Evolutionary conservation across 2,797 vertebrate species (phyloP).

Genomic region (Sparidentex hasta): DNA sequence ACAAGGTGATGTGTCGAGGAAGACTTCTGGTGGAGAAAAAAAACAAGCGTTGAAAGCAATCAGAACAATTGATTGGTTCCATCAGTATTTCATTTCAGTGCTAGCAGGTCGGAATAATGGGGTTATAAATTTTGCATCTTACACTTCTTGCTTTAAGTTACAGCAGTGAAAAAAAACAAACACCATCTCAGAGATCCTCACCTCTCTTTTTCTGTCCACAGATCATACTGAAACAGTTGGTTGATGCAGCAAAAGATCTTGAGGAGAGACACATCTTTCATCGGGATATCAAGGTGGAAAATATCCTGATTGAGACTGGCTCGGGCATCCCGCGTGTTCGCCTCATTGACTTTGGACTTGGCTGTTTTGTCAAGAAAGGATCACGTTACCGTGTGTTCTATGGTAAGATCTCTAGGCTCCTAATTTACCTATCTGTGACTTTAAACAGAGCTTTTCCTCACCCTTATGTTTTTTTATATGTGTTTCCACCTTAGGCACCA

Average conservation of each 20-base stretch:
- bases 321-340: background rate
- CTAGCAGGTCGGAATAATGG: background rate
- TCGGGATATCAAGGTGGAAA: background rate
- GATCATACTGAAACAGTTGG: conserved; percentile 30
- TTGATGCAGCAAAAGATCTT: conserved; percentile 3
- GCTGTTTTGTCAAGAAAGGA: background rate
- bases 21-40: too few relatives aligned
- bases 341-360: background rate
- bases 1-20: too few relatives aligned
- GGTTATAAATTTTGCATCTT: background rate
- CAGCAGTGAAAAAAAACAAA: background rate
- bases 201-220: background rate
- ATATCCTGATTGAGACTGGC: background rate
- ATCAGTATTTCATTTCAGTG: background rate
- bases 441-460: background rate
- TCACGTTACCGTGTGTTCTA: background rate
- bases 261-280: background rate
- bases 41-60: too few relatives aligned
- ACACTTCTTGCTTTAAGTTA: background rate
- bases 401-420: background rate
- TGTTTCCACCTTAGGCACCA: background rate
- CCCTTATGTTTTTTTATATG: background rate
- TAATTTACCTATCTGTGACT: background rate
- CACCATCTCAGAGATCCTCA: background rate
- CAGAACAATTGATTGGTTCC: too few relatives aligned